Conservation (phyloP, 2,113 vertebrate species). For the Notiomystis cincta region DNA sequence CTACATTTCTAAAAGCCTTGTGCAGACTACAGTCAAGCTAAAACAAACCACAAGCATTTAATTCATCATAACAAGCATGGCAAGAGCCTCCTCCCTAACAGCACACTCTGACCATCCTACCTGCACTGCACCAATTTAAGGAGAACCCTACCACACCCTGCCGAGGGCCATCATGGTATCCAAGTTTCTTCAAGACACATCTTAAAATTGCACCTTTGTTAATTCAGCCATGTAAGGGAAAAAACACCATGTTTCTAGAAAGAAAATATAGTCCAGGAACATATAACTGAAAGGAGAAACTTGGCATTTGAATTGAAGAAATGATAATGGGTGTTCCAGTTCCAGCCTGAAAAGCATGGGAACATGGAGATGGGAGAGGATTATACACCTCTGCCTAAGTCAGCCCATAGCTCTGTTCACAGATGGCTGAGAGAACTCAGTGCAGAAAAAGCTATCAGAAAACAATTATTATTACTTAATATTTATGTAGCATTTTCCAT, state of each 20-base stretch:
- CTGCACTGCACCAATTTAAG: accelerated
- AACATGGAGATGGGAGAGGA: neutral
- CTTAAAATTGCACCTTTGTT: neutral
- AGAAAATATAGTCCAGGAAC: neutral
- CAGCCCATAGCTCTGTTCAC: neutral
- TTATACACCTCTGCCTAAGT: neutral
- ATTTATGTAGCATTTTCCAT: neutral
- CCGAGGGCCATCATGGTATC: neutral
- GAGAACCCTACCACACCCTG: neutral
- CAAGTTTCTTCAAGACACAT: neutral
- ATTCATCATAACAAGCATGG: neutral
- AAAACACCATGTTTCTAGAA: neutral
- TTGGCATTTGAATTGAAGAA: neutral
- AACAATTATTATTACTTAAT: neutral
- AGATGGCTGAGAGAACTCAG: neutral
- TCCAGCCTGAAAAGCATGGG: neutral
- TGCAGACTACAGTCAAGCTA: neutral
- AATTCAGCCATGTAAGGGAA: neutral
- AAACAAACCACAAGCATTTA: neutral
- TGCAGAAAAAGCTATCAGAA: neutral
- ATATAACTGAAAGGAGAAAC: neutral
- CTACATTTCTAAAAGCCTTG: neutral
- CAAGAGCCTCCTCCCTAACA: neutral
- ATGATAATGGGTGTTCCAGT: accelerated
- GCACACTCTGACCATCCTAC: neutral